Percentiles rank a stretch among this genome's conserved stretches.
phyloP scores from a whole-genome alignment of 2,797 vertebrate species.

The Aphelocoma californica region DNA sequence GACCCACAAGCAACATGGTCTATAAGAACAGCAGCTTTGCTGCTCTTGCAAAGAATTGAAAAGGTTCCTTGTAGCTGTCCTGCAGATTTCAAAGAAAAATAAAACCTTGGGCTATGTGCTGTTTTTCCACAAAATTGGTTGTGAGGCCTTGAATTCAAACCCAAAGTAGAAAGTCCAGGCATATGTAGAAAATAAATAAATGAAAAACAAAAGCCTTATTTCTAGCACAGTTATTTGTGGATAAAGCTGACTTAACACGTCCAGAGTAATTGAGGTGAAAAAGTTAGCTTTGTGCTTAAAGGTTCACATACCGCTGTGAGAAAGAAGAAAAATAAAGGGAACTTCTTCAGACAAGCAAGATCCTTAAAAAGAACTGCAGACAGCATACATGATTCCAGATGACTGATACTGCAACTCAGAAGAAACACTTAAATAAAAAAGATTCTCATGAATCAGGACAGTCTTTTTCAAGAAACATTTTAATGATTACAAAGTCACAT shows the following conservation, averaged over 20 bases:
- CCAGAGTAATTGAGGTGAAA: background rate
- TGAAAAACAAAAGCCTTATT: background rate
- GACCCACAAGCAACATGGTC: background rate
- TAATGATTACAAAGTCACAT: slow-evolving; percentile 23
- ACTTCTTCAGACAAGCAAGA: slow-evolving; percentile 30
- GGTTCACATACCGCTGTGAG: background rate
- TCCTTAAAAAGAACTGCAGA: slow-evolving; percentile 38
- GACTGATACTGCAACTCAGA: slow-evolving; percentile 32
- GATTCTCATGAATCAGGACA: slow-evolving; percentile 1
- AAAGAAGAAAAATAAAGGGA: slow-evolving; percentile 1
- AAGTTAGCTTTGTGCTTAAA: slow-evolving; percentile 10
- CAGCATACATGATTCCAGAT: slow-evolving; percentile 27
- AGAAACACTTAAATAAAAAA: slow-evolving; percentile 27
- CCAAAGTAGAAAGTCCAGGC: background rate
- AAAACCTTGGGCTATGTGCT: background rate
- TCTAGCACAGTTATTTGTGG: slow-evolving; percentile 9
- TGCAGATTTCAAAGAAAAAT: background rate
- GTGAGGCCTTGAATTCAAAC: background rate
- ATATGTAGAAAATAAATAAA: background rate
- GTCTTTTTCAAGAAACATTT: slow-evolving; percentile 9
- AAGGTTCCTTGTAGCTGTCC: background rate
- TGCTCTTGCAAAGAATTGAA: background rate
- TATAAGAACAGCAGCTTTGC: background rate
- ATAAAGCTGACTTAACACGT: background rate
- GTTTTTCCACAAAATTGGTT: background rate